Conservation (phyloP, 2,113 vertebrate species). For the Tapirus terrestris region DNA sequence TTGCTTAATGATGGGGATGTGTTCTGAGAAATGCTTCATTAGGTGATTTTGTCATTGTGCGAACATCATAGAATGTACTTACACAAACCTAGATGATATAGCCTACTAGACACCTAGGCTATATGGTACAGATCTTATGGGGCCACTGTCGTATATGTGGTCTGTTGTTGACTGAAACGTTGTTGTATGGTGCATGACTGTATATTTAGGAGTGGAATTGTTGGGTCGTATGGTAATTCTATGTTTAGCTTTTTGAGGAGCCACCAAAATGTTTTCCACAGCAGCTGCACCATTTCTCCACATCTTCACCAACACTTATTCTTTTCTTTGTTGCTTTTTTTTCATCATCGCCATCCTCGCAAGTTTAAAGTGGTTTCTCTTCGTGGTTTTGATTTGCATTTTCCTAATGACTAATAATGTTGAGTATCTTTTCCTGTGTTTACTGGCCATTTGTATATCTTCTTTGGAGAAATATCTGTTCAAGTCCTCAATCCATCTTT, state of each 20-base stretch:
- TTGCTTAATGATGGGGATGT: no score
- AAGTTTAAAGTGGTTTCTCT: not conserved
- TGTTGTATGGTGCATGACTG: no score
- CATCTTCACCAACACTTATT: not conserved
- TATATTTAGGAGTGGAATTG: not conserved
- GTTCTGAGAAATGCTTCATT: no score
- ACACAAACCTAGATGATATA: no score
- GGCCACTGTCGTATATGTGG: no score
- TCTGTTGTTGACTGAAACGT: no score
- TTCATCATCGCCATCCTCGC: not conserved
- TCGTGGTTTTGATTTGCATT: not conserved
- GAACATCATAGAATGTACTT: no score
- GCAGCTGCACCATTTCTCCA: not conserved
- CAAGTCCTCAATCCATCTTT: not conserved
- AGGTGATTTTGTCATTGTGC: no score
- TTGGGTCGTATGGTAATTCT: not conserved
- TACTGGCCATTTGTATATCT: not conserved
- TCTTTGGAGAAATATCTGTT: not conserved
- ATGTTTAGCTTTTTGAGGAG: not conserved
- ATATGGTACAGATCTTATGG: no score
- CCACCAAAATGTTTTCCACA: not conserved
- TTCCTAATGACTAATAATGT: not conserved
- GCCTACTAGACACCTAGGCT: no score
- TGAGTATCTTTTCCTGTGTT: not conserved
- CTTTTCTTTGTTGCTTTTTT: not conserved